Conservation (phyloP, 2,797 vertebrate genomes). For the Babyrousa celebensis region DNA sequence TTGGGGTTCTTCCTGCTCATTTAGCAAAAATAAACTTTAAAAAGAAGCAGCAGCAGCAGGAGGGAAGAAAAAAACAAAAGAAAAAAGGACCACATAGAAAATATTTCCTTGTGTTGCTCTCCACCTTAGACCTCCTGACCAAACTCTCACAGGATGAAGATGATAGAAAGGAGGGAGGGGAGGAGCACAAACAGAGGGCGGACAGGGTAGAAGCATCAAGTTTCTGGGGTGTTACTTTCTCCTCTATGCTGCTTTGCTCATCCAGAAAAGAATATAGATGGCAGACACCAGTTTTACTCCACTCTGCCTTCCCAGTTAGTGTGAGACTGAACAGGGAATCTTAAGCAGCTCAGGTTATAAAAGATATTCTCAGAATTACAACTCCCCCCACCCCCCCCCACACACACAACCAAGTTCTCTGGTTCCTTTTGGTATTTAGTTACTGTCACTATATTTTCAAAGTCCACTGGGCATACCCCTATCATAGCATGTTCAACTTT, state of each 20-base stretch:
- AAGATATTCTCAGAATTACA: not conserved
- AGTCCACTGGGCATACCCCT: not conserved
- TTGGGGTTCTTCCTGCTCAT: slow-evolving; percentile 61
- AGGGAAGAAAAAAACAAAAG: not conserved
- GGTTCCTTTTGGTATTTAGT: not conserved
- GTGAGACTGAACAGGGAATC: not conserved
- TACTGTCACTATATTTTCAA: not conserved
- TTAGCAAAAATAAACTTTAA: slow-evolving; percentile 79
- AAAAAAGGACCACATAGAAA: not conserved
- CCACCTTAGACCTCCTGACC: not conserved
- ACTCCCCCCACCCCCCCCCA: fast-evolving
- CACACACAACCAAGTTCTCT: not conserved
- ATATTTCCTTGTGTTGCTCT: not conserved
- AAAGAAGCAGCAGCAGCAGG: not conserved
- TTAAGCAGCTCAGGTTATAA: not conserved
- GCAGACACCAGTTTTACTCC: not conserved
- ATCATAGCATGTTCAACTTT: not conserved
- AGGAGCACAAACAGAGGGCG: not conserved
- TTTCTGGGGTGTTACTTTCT: not conserved
- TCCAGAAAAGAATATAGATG: not conserved
- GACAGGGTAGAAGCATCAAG: not conserved
- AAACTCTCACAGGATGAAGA: not conserved
- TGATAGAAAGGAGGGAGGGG: fast-evolving
- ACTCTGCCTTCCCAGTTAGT: not conserved
- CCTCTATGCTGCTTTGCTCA: not conserved